Base-by-base conservation (phyloP, 2,888 invertebrate genomes). In the Subacronicta megacephala region DNA sequence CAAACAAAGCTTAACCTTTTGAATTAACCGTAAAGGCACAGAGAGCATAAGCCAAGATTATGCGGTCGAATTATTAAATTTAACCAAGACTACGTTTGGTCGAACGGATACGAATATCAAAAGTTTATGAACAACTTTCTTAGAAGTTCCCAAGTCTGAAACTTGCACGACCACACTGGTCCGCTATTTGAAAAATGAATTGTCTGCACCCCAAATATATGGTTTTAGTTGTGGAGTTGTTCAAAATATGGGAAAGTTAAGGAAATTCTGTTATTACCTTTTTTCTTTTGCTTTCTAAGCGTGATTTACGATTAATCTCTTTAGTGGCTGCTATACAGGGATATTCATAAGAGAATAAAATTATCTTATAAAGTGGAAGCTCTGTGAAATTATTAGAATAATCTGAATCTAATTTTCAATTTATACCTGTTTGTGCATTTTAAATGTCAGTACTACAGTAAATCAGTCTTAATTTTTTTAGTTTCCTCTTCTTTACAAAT, bases 161-260 rank as follows among this genome's bases (percentile, higher is more conserved):
- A 87, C 82, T 90, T 77, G 61, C 54, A 77, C 80, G 67, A 78
- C 84, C 83, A 82, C 79, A 71, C 57, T 62, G 81, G 83, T 80
- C 81, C 83, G 87, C 82, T 81, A 80, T 89, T 90, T 92, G 91
- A 92, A 93, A 93, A 93, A 93, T 93, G 91, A 92, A 92, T 93
- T 92, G 93, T 93, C 92, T 89, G 86, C 90, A 85, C 89, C 90
- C 79, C 85, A 86, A 85, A 90, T 90, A 92, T 91, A 91, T 90
- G 88, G 85, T 83, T 82, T 82, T 83, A 90, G 87, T 90, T 90
- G 81, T 69, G 73, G 72, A 77, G 71, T 81, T 77, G 75, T 75
- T 80, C 82, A 81, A 83, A 88, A 89, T 89, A 88, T 87, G 85
- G 81, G 81, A 82, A 85, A 77, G 76, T 73, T 73, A 59, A 57